Evolutionary conservation across 2,888 invertebrate genomes (phyloP).

Genomic region (Macrosiphum euphorbiae): DNA sequence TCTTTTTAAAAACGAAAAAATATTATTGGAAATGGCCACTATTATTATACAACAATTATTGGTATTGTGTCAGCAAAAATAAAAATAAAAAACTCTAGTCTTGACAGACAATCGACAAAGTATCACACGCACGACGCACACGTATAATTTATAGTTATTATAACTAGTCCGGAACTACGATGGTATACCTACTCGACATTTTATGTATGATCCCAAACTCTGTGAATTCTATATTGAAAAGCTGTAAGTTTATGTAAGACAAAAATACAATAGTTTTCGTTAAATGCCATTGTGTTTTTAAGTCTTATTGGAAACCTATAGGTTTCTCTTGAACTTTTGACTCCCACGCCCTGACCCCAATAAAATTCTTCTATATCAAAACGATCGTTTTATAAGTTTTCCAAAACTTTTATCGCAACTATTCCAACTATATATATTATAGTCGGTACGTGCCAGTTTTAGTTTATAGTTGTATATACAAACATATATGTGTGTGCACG

Average conservation of each 20-base stretch:
- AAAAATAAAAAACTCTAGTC: background rate
- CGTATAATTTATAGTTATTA: background rate
- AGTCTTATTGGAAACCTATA: conserved; percentile 33
- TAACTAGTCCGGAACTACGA: background rate
- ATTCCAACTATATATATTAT: background rate
- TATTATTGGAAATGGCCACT: background rate
- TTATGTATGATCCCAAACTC: background rate
- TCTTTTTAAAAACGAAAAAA: background rate
- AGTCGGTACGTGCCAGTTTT: background rate
- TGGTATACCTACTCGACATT: background rate
- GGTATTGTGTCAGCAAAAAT: background rate
- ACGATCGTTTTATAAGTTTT: conserved; percentile 21
- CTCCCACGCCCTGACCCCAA: background rate
- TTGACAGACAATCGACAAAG: background rate
- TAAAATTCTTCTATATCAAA: conserved; percentile 23
- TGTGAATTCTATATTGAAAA: background rate
- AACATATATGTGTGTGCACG: too few relatives aligned
- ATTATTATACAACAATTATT: background rate
- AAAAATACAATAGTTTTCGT: conserved; percentile 34
- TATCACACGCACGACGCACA: background rate
- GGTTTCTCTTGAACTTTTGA: conserved; percentile 25
- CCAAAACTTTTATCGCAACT: background rate
- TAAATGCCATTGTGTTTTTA: conserved; percentile 33
- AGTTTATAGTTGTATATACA: background rate
- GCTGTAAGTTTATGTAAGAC: background rate